Evolutionary conservation across 2,888 invertebrate species (phyloP).

Genomic region (Apamea crenata): DNA sequence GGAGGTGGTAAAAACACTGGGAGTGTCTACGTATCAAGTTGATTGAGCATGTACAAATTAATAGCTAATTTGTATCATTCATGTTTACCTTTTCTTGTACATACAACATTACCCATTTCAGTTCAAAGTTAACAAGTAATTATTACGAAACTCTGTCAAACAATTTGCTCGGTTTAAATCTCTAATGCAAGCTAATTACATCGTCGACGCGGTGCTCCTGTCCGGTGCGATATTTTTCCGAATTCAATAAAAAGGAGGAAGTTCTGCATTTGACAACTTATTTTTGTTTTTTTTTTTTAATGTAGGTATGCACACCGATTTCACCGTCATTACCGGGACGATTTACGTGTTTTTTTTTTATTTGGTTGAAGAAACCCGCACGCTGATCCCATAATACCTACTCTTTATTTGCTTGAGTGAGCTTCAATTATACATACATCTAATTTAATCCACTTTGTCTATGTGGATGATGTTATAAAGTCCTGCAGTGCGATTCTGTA

Average conservation of each 20-base stretch:
- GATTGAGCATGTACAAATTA: not conserved
- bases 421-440: not conserved
- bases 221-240: not conserved
- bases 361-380: not conserved
- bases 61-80: not conserved
- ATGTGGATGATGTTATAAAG: not conserved
- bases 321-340: not conserved
- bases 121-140: conserved; percentile 1
- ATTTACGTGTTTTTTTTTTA: not conserved
- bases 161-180: not conserved
- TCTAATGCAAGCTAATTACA: not conserved
- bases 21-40: not conserved
- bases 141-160: not conserved
- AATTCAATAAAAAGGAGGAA: not conserved
- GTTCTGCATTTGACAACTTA: not conserved
- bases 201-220: not conserved
- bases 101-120: not conserved
- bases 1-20: conserved; percentile 1
- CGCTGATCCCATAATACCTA: not conserved
- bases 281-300: not conserved
- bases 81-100: not conserved
- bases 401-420: not conserved
- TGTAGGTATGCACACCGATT: not conserved
- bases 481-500: too few relatives aligned
- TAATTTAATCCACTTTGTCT: not conserved